Base-by-base conservation (phyloP, 2,797 vertebrate genomes). In the Lophura swinhoii region DNA sequence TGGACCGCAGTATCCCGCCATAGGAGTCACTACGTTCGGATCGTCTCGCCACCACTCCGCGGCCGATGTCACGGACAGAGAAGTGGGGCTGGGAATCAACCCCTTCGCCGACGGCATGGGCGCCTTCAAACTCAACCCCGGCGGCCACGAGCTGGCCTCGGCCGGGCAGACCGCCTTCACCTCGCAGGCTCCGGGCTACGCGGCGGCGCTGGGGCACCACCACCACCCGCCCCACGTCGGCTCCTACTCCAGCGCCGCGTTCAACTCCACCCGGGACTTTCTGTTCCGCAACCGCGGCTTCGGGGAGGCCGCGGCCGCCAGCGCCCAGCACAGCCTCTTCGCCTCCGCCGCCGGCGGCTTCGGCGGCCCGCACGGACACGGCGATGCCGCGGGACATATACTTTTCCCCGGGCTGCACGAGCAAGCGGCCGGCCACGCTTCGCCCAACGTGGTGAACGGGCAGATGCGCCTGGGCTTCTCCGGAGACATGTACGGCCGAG, bases 221-320 rank as follows among this genome's bases (percentile, higher is more conserved):
- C 99, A 99, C 95, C 99, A 99, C 97, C 98, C 99, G 91, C 98
- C 98, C 96, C 99, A 99, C 97, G 99, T 99, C 97, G 98, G 99
- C 97, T 99, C 99, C 60, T 99, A 99, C 97, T 99, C 99, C 95
- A 99, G 99, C 96, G 98, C 98, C 85, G 99, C 99, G 71, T 99
- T 99, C 98, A 99, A 99, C 98, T 99, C 99, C 96, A 99, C 99
- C 95, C 98, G 99, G 98, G 99, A 99, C 98, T 99, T 99, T 98
- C 98, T 99, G 71, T 99, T 99, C 97, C 98, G 99, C 97, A 99
- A 99, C 97, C 98, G 99, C 96, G 99, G 99, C 80, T 99, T 99
- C 95, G 99, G 99, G 73, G 99, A 99, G 95, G 99, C 99, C 82
- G 97, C 99, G 43, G 97, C 97, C 72, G 97, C 98, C 77, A 98